phyloP scores from a whole-genome alignment of 1,140 invertebrate genomes.

The Nephotettix cincticeps region DNA sequence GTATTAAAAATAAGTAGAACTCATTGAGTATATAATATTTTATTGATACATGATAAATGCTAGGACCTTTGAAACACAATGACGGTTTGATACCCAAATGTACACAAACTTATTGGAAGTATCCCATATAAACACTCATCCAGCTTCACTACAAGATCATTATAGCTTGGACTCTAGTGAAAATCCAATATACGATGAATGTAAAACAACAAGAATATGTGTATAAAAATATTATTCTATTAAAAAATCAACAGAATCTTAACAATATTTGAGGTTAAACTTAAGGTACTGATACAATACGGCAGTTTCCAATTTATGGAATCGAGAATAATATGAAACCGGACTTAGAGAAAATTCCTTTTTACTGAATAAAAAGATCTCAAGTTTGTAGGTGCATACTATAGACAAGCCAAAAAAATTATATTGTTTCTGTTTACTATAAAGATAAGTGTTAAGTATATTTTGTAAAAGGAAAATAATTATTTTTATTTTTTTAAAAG shows the following conservation, averaged over 20 bases:
- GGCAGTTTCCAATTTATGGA: neutral
- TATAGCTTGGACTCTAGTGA: no score
- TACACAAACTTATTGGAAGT: neutral
- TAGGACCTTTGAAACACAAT: conserved; percentile 1
- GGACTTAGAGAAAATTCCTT: neutral
- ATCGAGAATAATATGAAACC: neutral
- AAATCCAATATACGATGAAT: neutral
- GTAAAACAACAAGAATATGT: neutral
- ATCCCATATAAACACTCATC: conserved; percentile 8
- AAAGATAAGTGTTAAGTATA: no score
- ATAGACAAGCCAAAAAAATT: no score
- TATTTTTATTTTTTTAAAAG: no score
- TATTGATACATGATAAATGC: conserved; percentile 20
- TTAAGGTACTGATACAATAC: neutral
- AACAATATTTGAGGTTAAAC: neutral
- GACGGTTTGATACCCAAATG: neutral
- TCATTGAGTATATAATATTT: conserved; percentile 17
- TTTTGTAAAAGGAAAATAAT: no score
- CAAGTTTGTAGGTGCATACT: neutral
- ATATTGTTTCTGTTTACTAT: no score
- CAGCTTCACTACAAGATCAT: no score
- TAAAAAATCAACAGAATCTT: neutral
- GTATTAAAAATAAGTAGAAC: neutral
- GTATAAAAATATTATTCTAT: conserved; percentile 7
- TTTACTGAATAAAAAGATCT: conserved; percentile 11